Evolutionary conservation across 2,113 vertebrate species (phyloP).

Genomic region (Anas platyrhynchos): DNA sequence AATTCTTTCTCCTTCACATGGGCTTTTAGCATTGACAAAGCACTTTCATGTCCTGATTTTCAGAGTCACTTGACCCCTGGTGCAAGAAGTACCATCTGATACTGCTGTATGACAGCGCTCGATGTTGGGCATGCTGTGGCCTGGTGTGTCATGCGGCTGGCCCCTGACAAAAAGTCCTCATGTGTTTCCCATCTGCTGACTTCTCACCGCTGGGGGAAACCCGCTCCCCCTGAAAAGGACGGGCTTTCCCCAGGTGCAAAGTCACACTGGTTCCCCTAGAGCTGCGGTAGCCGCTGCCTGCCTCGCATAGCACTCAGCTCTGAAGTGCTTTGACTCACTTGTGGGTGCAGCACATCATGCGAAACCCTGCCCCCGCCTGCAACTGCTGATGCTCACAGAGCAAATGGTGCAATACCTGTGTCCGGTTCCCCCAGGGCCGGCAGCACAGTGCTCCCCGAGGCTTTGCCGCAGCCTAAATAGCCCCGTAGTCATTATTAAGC

Average conservation of each 20-base stretch:
- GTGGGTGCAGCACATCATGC: background rate
- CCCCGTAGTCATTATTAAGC: no score
- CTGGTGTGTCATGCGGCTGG: background rate
- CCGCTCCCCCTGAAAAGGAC: background rate
- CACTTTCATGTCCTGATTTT: background rate
- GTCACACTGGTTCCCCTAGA: background rate
- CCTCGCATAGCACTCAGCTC: background rate
- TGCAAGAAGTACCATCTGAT: background rate
- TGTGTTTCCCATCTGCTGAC: background rate
- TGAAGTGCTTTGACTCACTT: background rate
- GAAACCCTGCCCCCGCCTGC: background rate
- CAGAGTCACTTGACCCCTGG: background rate
- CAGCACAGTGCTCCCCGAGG: background rate
- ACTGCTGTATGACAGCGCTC: fast-evolving
- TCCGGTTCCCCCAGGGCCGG: background rate
- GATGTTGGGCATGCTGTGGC: background rate
- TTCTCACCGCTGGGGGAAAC: background rate
- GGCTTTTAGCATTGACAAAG: background rate
- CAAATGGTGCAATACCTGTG: background rate
- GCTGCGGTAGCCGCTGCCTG: background rate
- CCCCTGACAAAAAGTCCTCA: background rate
- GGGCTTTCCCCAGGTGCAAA: background rate
- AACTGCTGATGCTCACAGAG: background rate
- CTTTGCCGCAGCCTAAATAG: background rate
- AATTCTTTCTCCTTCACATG: fast-evolving